Conservation (phyloP, 2,797 vertebrate species). For the Garrulus glandarius region DNA sequence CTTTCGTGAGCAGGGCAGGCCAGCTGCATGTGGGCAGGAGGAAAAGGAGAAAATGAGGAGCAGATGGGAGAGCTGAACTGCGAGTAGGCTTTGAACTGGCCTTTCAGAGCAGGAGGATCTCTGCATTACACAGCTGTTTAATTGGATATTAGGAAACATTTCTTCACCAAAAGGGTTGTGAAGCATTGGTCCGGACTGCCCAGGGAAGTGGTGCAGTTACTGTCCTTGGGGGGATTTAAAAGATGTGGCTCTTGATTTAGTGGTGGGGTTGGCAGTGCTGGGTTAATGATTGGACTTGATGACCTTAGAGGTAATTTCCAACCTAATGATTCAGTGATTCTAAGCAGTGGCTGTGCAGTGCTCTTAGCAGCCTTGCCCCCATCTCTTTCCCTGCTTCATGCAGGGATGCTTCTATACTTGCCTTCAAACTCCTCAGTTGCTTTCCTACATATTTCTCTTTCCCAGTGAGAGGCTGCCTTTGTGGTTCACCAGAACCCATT, state of each 20-base stretch:
- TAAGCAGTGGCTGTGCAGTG: not conserved
- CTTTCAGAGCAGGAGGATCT: not conserved
- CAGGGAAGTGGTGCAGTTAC: not conserved
- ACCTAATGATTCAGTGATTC: not conserved
- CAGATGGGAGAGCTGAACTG: constrained; percentile 15
- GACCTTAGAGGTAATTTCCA: not conserved
- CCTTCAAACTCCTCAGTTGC: not conserved
- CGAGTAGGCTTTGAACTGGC: not conserved
- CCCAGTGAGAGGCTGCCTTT: not conserved
- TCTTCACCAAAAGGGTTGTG: not conserved
- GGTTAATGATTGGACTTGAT: not conserved
- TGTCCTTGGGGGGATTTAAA: not conserved
- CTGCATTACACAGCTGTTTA: not conserved
- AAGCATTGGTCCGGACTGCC: fast-evolving
- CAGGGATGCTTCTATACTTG: not conserved
- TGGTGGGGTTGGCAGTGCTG: not conserved
- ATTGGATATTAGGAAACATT: not conserved
- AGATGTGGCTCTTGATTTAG: not conserved
- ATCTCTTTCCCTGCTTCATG: not conserved
- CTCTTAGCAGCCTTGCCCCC: not conserved
- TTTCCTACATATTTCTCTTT: not conserved
- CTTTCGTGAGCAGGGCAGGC: not conserved
- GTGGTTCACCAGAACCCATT: not conserved
- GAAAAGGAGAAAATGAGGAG: constrained; percentile 34
- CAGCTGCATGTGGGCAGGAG: constrained; percentile 3